These are phyloP conservation scores for Pachymerium ferrugineum DNA, from an alignment of 2,888 invertebrate species.

Conservation along the genomic window DNA sequence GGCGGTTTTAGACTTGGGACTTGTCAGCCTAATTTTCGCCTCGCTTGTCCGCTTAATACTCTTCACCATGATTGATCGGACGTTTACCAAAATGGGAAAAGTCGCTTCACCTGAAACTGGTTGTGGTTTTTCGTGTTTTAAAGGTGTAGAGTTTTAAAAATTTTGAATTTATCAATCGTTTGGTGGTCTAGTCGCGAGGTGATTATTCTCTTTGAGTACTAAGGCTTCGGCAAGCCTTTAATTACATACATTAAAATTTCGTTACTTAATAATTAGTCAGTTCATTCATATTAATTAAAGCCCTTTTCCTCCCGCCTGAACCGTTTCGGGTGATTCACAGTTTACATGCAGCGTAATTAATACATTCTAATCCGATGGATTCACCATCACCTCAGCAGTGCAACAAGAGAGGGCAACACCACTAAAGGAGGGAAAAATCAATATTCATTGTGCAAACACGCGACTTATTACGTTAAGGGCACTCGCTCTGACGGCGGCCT, in stretches of 20 bases:
- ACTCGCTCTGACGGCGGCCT: not conserved
- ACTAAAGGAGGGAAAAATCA: not conserved
- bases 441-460: conserved; percentile 10
- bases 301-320: conserved; percentile 9
- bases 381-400: not conserved
- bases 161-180: no score
- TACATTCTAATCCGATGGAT: conserved; percentile 14
- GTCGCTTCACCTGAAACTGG: not conserved
- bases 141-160: no score
- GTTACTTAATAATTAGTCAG: conserved; percentile 21
- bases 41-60: conserved; percentile 21
- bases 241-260: conserved; percentile 10
- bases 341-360: conserved; percentile 8
- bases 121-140: not conserved
- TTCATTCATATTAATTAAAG: conserved; percentile 21
- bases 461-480: not conserved
- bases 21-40: conserved; percentile 18
- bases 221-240: conserved; percentile 10
- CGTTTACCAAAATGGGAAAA: conserved; percentile 1
- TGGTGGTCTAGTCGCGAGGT: not conserved
- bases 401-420: not conserved
- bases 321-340: conserved; percentile 6
- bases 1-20: not conserved
- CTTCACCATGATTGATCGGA: not conserved
- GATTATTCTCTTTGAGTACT: conserved; percentile 2